These are phyloP conservation scores for Polyodon spathula DNA, from an alignment of 2,113 vertebrate species.

Conservation along the genomic window DNA sequence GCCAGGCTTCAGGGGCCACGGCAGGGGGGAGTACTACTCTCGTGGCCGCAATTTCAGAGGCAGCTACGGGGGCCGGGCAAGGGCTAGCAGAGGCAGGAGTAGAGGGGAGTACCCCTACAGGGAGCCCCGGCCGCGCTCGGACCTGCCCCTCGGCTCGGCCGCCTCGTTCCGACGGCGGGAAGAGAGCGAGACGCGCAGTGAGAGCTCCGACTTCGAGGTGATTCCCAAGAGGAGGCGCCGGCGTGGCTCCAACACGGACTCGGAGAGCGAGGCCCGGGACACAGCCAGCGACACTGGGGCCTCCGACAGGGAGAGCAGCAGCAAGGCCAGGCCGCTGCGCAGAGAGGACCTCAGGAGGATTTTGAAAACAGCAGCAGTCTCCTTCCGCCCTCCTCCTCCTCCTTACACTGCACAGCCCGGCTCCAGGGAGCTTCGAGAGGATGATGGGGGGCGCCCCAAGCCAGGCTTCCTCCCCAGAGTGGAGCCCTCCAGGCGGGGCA, in stretches of 20 bases:
- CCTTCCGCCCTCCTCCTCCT: conserved; percentile 40
- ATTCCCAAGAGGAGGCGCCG: conserved; percentile 84
- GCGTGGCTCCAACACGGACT: conserved; percentile 87
- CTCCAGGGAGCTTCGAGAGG: conserved; percentile 26
- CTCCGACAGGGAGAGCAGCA: conserved; percentile 80
- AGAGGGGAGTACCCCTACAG: conserved; percentile 80
- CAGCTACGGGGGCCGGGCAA: conserved; percentile 76
- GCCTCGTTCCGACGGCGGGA: conserved; percentile 70
- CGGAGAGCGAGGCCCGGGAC: conserved; percentile 89
- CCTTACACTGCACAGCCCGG: conserved; percentile 34
- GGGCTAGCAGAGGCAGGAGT: conserved; percentile 78
- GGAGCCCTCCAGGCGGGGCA: conserved; percentile 80
- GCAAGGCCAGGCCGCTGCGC: conserved; percentile 67
- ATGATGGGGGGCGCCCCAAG: conserved; percentile 74
- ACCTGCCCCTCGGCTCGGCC: conserved; percentile 50
- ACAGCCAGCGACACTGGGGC: conserved; percentile 87
- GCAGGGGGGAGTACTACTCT: conserved; percentile 91
- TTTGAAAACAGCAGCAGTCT: neutral
- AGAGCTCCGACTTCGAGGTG: conserved; percentile 94
- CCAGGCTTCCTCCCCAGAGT: conserved; percentile 92
- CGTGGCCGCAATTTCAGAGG: conserved; percentile 90
- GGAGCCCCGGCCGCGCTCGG: conserved; percentile 73
- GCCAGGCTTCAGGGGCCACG: conserved; percentile 76
- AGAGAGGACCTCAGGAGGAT: conserved; percentile 45
- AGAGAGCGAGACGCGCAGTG: conserved; percentile 93